Conservation (phyloP, 2,113 vertebrate genomes). For the Illadopsis cleaveri region DNA sequence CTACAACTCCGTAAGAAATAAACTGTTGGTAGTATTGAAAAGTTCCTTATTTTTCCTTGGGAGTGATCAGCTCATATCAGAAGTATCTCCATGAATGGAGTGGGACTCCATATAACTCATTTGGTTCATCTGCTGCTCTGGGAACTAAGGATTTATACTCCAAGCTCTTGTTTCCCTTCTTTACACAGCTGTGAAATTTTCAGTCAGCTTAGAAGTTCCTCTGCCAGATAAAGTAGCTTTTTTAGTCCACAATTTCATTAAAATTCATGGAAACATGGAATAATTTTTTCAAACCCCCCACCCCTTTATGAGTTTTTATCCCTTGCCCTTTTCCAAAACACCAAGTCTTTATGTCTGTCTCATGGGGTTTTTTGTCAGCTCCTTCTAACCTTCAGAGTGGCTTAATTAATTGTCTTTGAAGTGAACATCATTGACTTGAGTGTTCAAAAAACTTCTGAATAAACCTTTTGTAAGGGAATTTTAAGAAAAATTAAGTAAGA, state of each 20-base stretch:
- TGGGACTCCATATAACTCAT: background rate
- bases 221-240: background rate
- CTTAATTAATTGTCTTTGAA: slow-evolving; percentile 34
- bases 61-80: background rate
- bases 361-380: background rate
- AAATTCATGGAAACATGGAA: background rate
- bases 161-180: background rate
- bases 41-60: background rate
- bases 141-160: background rate
- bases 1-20: background rate
- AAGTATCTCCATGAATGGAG: background rate
- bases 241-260: background rate
- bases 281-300: background rate
- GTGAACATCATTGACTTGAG: background rate
- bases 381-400: background rate
- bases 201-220: background rate
- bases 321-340: background rate
- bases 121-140: background rate
- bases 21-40: background rate
- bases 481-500: background rate
- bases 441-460: background rate
- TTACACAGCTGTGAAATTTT: background rate
- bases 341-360: background rate
- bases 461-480: background rate
- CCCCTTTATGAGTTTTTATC: background rate